Conservation (phyloP, 2,888 invertebrate species). For the Mimas tiliae region DNA sequence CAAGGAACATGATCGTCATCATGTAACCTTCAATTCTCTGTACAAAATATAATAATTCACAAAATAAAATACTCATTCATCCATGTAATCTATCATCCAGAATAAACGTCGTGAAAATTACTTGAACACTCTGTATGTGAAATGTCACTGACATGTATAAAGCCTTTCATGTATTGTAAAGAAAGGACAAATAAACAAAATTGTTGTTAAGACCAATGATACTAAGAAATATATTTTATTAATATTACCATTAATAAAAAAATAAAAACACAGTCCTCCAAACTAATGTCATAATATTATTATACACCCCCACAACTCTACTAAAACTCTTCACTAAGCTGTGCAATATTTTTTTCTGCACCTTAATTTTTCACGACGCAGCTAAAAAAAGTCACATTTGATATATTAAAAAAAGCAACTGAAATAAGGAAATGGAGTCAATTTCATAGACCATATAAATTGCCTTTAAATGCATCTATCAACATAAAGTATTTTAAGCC, state of each 20-base stretch:
- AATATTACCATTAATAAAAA: no score
- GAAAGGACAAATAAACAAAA: no score
- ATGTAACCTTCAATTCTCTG: no score
- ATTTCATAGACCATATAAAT: neutral
- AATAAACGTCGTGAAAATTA: no score
- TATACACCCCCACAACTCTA: neutral
- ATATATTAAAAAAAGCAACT: neutral
- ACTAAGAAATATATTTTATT: no score
- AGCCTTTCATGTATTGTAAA: no score
- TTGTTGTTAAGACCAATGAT: neutral
- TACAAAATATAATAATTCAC: no score
- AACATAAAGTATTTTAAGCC: conserved; percentile 34
- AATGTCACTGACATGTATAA: no score
- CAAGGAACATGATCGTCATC: no score
- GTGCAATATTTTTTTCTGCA: neutral
- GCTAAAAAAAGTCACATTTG: neutral
- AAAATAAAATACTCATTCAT: no score
- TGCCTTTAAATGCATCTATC: neutral
- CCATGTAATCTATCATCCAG: neutral
- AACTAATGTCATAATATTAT: neutral
- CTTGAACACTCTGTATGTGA: no score
- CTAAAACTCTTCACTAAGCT: neutral
- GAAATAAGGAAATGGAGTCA: neutral
- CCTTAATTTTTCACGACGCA: neutral
- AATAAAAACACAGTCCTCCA: neutral